Base-by-base conservation (phyloP, 1,140 invertebrate genomes). In the Papilio xuthus region DNA sequence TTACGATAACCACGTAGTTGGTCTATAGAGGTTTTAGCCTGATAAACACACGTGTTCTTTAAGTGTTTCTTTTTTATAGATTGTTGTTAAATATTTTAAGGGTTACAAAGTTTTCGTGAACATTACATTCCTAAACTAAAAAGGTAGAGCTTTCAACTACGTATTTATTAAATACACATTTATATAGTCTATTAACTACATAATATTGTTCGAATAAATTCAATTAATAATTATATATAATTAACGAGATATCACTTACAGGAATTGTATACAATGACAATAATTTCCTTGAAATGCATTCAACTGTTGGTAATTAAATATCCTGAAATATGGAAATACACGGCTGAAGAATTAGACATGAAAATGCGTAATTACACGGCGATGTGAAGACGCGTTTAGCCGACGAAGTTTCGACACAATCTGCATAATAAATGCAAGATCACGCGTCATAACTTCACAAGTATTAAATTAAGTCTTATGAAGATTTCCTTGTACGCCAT, bases 361-460 rank as follows among this genome's bases (percentile, higher is more conserved):
- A 41, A 76, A 0, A 15, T 76, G 73, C 26, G 73, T 32, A 75
- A 75, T 75, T 75, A 75, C 32, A 37, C 73, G 20, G 53, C 4
- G 53, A 60, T 37, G 47, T 9, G 74, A 23, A 53, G 74, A 28
- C 74, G 73, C 63, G 53, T 78, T 79, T 80, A 78, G 60, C 63
- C 41, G 78, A 80, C 74, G 72, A 78, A 81, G 77, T 81, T 84
- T 82, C 77, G 81, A 78, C 82, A 78, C 82, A 88, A 89, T 87
- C 83, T 84, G 73, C 81, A 83, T 86, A 89, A 89, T 88, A 77
- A 86, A 89, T 88, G 85, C 88, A 76, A 56, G 76, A 80, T 79
- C 88, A 88, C 88, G 88, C 88, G 84, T 85, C 84, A 88, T 87
- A 88, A 89, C 83, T 88, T 87, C 80, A 82, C 81, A 63, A 77